Base-by-base conservation (phyloP, 2,888 invertebrate genomes). In the Heliconius charithonia region DNA sequence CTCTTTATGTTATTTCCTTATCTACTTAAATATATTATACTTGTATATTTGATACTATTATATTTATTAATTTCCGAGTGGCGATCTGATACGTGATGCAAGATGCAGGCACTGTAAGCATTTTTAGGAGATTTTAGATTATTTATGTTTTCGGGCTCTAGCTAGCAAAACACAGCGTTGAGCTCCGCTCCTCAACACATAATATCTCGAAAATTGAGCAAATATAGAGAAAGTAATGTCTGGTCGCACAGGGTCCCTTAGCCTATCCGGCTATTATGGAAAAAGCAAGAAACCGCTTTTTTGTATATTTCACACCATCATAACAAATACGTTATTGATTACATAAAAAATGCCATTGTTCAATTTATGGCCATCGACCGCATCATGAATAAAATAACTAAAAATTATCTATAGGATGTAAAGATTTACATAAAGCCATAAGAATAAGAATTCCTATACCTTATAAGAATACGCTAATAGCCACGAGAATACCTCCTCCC, bases 401-500 rank as follows among this genome's bases (percentile, higher is more conserved):
- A 29, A 74, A 74, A 74, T 65, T 74, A 74, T 25, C 41, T 45
- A 74, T 41, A 27, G 65, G 74, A 74, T 74, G 74, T 74, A 65
- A 74, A 63, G 37, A 65, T 74, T 45, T 41, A 74, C 63, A 74
- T 63, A 65, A 74, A 45, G 74, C 59, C 66, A 27, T 19, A 74
- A 51, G 51, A 51, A 51, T 51, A 51, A 51, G 29, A 72, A 75
- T 71, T 72, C 72, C 37, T 37, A 79, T 69, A 70, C 82, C 82
- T 81, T 82, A 71, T 78, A 78, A 63, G 78, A 81, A 66, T 65
- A 77, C 78, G 62, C 78, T 80, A 83, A 83, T 83, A 81, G 82
- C 79, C 74, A 77, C 76, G 75, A 78, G 72, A 80, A 79, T 81
- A 78, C 75, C 69, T 10, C 37, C 74, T 32, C 25, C 80, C 81